These are phyloP conservation scores for Suricata suricatta DNA, from an alignment of 2,113 vertebrate genomes.

Conservation along the genomic window DNA sequence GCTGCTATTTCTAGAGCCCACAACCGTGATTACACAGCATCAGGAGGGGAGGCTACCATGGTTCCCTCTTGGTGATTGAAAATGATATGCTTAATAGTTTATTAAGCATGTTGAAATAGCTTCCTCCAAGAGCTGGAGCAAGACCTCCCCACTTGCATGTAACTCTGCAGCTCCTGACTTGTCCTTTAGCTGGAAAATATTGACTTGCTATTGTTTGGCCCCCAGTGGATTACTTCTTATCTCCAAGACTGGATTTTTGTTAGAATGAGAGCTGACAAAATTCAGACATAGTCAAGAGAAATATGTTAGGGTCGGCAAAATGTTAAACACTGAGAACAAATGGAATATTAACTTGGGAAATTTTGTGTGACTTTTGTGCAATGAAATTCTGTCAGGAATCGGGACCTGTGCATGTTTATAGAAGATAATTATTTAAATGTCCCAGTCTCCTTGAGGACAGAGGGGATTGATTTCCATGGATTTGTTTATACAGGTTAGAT, in stretches of 20 bases:
- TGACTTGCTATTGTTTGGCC: conserved; percentile 81
- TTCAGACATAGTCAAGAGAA: conserved; percentile 80
- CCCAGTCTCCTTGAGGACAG: conserved; percentile 25
- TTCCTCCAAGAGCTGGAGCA: conserved; percentile 76
- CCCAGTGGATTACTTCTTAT: conserved; percentile 76
- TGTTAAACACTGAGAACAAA: conserved; percentile 61
- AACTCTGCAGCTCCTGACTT: conserved; percentile 71
- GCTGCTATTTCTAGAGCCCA: conserved; percentile 41
- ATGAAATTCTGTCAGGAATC: conserved; percentile 54
- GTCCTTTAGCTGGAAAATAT: conserved; percentile 79
- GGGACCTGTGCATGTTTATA: conserved; percentile 44
- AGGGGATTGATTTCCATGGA: conserved; percentile 55
- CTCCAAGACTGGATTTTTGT: conserved; percentile 70
- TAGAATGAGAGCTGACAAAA: conserved; percentile 79
- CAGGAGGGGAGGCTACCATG: conserved; percentile 47
- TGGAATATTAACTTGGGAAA: conserved; percentile 42
- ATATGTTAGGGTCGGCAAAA: conserved; percentile 69
- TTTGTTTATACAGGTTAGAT: conserved; percentile 69
- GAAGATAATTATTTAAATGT: conserved; percentile 73
- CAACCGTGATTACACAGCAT: conserved; percentile 18
- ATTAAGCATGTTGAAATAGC: conserved; percentile 77
- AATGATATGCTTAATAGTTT: conserved; percentile 74
- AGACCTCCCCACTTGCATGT: conserved; percentile 64
- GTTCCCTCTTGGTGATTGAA: conserved; percentile 68
- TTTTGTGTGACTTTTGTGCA: conserved; percentile 16